These are phyloP conservation scores for Coranthus polyacanthus DNA, from an alignment of 2,797 vertebrate species.

Conservation along the genomic window DNA sequence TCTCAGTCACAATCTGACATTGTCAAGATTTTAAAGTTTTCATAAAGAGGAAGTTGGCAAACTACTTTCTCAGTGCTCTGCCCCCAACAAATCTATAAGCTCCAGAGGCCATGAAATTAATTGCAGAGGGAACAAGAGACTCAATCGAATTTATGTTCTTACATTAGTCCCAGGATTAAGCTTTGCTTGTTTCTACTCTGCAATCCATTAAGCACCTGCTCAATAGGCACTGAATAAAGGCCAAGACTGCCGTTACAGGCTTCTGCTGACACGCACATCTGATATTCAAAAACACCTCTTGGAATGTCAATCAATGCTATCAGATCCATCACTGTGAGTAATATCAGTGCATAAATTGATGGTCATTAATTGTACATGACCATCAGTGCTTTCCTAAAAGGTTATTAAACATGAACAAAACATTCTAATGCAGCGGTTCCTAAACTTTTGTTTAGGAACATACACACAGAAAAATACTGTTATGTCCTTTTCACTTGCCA, in stretches of 20 bases:
- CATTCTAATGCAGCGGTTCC: too few relatives aligned
- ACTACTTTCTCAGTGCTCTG: slow-evolving; percentile 37
- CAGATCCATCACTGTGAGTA: slow-evolving; percentile 14
- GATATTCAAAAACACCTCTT: slow-evolving; percentile 32
- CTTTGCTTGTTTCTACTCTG: slow-evolving; percentile 54
- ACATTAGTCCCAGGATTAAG: slow-evolving; percentile 70
- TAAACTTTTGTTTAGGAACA: too few relatives aligned
- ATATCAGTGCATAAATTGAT: neutral
- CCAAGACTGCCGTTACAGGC: slow-evolving; percentile 25
- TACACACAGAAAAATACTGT: too few relatives aligned
- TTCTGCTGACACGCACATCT: slow-evolving; percentile 34
- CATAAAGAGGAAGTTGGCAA: slow-evolving; percentile 32
- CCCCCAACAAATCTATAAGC: slow-evolving; percentile 62
- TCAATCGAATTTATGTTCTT: slow-evolving; percentile 69
- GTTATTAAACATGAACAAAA: too few relatives aligned
- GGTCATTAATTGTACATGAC: too few relatives aligned
- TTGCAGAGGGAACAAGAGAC: slow-evolving; percentile 75
- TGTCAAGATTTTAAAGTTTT: slow-evolving; percentile 28
- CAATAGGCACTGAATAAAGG: slow-evolving; percentile 34
- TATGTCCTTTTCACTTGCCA: too few relatives aligned
- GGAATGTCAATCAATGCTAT: slow-evolving; percentile 20
- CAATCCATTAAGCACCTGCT: slow-evolving; percentile 64
- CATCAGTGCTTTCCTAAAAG: too few relatives aligned
- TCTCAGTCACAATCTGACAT: neutral
- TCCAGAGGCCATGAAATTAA: slow-evolving; percentile 70